Conservation (phyloP, 2,888 invertebrate species). For the Drosophila nr. perissopoda region DNA sequence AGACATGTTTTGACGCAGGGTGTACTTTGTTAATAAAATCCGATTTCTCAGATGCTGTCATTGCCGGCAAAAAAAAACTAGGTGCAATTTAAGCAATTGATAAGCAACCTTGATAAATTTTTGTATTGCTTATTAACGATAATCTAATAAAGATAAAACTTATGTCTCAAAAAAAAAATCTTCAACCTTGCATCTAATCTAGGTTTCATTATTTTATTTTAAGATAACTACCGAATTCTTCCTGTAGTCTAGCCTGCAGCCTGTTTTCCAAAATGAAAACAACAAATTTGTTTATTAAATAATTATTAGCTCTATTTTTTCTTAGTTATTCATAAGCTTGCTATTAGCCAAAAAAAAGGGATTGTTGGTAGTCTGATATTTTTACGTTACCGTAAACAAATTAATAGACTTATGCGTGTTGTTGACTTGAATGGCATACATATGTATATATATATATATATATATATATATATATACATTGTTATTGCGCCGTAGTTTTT, state of each 20-base stretch:
- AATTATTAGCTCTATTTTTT: not conserved
- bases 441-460: slow-evolving; percentile 8
- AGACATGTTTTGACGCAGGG: slow-evolving; percentile 53
- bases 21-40: slow-evolving; percentile 38
- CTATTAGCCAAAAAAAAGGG: not conserved
- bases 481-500: slow-evolving; percentile 61
- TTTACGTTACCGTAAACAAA: not conserved
- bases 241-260: not conserved
- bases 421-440: slow-evolving; percentile 26
- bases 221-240: not conserved
- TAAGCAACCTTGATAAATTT: slow-evolving; percentile 43
- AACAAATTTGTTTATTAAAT: not conserved
- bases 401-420: not conserved
- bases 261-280: not conserved
- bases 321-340: not conserved
- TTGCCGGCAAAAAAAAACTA: slow-evolving; percentile 39
- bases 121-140: not conserved
- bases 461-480: slow-evolving; percentile 8
- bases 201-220: not conserved
- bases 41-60: slow-evolving; percentile 15
- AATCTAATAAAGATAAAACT: not conserved
- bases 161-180: not conserved
- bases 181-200: not conserved
- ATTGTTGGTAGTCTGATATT: not conserved
- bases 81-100: slow-evolving; percentile 30